These are phyloP conservation scores for Xylocopa sonorina DNA, from an alignment of 1,140 invertebrate species.

Conservation along the genomic window DNA sequence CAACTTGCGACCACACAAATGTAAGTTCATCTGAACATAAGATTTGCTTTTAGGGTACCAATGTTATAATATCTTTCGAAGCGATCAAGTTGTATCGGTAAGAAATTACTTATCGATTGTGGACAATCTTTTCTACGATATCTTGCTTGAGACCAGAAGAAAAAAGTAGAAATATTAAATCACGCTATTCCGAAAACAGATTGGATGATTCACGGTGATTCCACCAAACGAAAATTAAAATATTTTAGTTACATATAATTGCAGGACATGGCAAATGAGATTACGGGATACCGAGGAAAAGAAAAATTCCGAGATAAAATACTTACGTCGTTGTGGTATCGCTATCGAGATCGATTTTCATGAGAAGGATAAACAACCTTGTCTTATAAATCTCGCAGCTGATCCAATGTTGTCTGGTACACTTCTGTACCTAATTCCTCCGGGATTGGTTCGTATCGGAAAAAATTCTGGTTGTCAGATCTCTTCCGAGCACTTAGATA, in stretches of 20 bases:
- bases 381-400: constrained; percentile 86
- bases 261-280: constrained; percentile 78
- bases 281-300: constrained; percentile 84
- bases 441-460: constrained; percentile 81
- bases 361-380: constrained; percentile 78
- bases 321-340: constrained; percentile 82
- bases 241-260: constrained; percentile 61
- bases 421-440: constrained; percentile 85
- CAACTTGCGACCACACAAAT: constrained; percentile 77
- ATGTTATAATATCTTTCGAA: no score
- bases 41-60: neutral
- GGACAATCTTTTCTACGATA: neutral
- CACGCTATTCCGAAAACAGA: neutral
- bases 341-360: constrained; percentile 80
- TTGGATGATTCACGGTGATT: neutral
- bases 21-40: constrained; percentile 60
- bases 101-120: neutral
- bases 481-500: constrained; percentile 78
- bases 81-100: neutral
- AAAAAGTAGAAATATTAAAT: neutral
- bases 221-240: neutral
- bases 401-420: constrained; percentile 88
- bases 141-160: no score
- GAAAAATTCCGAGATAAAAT: constrained; percentile 83
- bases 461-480: constrained; percentile 62